A percentile compares a stretch with the other conserved stretches of the same genome.
Conservation (phyloP, 1,140 invertebrate species). For the Formica exsecta region DNA sequence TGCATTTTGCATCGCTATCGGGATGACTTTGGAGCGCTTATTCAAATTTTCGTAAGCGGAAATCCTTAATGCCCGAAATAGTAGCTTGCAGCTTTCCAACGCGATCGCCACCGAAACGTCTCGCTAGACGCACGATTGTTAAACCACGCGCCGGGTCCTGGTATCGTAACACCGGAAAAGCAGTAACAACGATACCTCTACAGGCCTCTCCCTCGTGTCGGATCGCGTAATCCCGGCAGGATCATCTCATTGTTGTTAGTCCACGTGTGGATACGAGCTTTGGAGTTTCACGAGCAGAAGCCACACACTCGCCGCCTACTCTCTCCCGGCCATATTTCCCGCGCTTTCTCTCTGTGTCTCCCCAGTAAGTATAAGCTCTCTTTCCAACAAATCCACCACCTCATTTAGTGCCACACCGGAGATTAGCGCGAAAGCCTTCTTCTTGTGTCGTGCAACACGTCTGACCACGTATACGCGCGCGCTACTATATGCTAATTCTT, state of each 20-base stretch:
- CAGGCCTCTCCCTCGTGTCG: slow-evolving; percentile 68
- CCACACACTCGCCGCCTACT: slow-evolving; percentile 55
- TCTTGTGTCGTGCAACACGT: slow-evolving; percentile 83
- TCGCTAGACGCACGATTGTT: slow-evolving; percentile 61
- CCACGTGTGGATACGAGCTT: slow-evolving; percentile 84
- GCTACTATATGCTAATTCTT: slow-evolving; percentile 80
- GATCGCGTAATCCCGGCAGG: slow-evolving; percentile 80
- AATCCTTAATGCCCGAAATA: slow-evolving; percentile 47
- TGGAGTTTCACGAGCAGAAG: slow-evolving; percentile 81
- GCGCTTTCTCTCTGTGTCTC: slow-evolving; percentile 62
- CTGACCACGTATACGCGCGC: slow-evolving; percentile 81
- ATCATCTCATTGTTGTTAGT: slow-evolving; percentile 85
- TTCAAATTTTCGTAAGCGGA: slow-evolving; percentile 45
- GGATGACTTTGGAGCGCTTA: background rate
- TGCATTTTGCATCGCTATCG: slow-evolving; percentile 2
- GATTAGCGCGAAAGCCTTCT: slow-evolving; percentile 84
- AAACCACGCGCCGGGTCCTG: slow-evolving; percentile 63
- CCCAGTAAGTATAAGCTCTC: slow-evolving; percentile 84
- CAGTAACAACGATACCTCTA: slow-evolving; percentile 69
- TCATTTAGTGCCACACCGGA: slow-evolving; percentile 84
- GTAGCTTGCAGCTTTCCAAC: slow-evolving; percentile 27
- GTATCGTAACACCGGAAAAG: slow-evolving; percentile 66
- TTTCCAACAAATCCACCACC: slow-evolving; percentile 87
- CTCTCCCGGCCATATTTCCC: slow-evolving; percentile 32
- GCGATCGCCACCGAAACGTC: slow-evolving; percentile 62